Percentiles rank a stretch among this genome's conserved stretches.
Evolutionary conservation across 2,113 vertebrate species (phyloP).

Genomic region (Peromyscus leucopus): DNA sequence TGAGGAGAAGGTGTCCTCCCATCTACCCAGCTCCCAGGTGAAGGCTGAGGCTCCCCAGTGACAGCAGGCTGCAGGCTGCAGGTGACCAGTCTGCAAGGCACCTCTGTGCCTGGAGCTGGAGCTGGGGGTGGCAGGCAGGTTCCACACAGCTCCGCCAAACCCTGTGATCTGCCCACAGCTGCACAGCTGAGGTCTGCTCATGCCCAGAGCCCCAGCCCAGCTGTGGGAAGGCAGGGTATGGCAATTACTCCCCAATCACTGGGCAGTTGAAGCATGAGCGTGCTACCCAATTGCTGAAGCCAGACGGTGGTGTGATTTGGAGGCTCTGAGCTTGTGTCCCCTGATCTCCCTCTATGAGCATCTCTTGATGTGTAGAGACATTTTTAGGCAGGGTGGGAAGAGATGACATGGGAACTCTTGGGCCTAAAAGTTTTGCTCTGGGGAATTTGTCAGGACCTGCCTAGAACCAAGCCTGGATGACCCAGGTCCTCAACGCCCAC

Average conservation of each 20-base stretch:
- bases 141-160: background rate
- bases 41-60: background rate
- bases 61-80: background rate
- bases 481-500: background rate
- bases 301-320: background rate
- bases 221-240: background rate
- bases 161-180: background rate
- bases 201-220: background rate
- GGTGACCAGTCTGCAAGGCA: background rate
- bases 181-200: background rate
- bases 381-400: background rate
- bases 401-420: background rate
- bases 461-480: background rate
- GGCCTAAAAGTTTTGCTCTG: background rate
- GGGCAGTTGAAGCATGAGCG: background rate
- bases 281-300: background rate
- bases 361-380: background rate
- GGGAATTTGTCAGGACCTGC: background rate
- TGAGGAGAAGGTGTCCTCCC: background rate
- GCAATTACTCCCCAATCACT: too few relatives aligned
- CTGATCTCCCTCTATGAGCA: too few relatives aligned
- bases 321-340: background rate
- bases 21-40: background rate
- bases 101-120: accelerated
- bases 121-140: too few relatives aligned